Percentiles rank a stretch among this genome's conserved stretches.
Conservation (phyloP, 2,888 invertebrate genomes). For the Bruchidius siliquastri region DNA sequence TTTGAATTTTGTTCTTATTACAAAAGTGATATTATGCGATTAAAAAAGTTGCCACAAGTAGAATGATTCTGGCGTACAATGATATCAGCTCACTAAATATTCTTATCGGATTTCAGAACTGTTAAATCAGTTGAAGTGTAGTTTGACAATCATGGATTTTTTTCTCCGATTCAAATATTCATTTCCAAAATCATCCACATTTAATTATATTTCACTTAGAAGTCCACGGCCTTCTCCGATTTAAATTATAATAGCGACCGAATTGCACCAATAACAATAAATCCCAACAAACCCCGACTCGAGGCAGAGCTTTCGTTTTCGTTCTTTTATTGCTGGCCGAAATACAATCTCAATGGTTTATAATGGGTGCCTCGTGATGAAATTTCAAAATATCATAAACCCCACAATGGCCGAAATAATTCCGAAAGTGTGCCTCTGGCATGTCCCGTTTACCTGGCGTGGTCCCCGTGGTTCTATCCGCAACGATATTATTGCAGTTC, state of each 20-base stretch:
- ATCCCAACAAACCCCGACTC: not conserved
- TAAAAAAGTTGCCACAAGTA: no score
- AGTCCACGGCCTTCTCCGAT: not conserved
- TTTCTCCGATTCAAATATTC: no score
- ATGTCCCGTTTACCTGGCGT: not conserved
- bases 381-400: not conserved
- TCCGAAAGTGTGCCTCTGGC: not conserved
- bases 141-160: no score
- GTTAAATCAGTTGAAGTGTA: no score
- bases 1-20: no score
- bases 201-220: no score
- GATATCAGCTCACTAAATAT: no score
- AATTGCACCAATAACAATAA: slow-evolving; percentile 6
- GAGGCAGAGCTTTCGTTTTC: not conserved
- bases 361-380: not conserved
- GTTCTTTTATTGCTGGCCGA: not conserved
- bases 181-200: no score
- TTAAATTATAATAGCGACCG: slow-evolving; percentile 1
- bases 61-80: no score
- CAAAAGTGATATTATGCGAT: no score
- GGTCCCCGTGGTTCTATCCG: not conserved
- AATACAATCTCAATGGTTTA: not conserved
- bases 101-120: no score
- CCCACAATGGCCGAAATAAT: not conserved
- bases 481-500: not conserved